These are phyloP conservation scores for Corynorhinus townsendii DNA, from an alignment of 2,113 vertebrate genomes.

Conservation along the genomic window DNA sequence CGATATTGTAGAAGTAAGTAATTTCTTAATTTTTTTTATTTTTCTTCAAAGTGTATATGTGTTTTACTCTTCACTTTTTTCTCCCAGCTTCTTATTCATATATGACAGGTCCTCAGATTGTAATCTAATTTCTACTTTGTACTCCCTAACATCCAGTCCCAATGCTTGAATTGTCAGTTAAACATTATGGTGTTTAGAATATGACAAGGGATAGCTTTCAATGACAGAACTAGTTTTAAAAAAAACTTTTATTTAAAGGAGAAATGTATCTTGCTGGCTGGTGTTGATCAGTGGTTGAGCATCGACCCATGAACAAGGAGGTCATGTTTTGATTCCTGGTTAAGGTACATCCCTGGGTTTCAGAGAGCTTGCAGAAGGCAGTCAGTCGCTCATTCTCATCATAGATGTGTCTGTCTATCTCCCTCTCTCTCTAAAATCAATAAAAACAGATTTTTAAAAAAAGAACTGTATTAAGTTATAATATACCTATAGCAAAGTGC, in stretches of 20 bases:
- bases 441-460: neutral
- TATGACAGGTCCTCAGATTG: neutral
- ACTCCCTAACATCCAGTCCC: neutral
- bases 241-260: neutral
- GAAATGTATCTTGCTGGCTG: neutral
- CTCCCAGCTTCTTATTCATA: neutral
- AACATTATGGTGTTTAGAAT: neutral
- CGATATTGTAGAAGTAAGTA: constrained; percentile 89
- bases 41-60: neutral
- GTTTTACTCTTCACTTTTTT: neutral
- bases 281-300: too few relatives aligned
- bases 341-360: too few relatives aligned
- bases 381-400: too few relatives aligned
- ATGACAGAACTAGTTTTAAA: neutral
- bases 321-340: too few relatives aligned
- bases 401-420: too few relatives aligned
- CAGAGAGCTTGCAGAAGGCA: too few relatives aligned
- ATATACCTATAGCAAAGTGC: neutral
- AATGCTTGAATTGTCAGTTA: neutral
- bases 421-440: too few relatives aligned
- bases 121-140: neutral
- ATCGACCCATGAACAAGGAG: too few relatives aligned
- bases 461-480: neutral
- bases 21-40: neutral
- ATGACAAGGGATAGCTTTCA: neutral